Percentiles rank a stretch among this genome's conserved stretches.
These are phyloP conservation scores for Pseudopleuronectes americanus DNA, from an alignment of 2,797 vertebrate species.

Conservation along the genomic window DNA sequence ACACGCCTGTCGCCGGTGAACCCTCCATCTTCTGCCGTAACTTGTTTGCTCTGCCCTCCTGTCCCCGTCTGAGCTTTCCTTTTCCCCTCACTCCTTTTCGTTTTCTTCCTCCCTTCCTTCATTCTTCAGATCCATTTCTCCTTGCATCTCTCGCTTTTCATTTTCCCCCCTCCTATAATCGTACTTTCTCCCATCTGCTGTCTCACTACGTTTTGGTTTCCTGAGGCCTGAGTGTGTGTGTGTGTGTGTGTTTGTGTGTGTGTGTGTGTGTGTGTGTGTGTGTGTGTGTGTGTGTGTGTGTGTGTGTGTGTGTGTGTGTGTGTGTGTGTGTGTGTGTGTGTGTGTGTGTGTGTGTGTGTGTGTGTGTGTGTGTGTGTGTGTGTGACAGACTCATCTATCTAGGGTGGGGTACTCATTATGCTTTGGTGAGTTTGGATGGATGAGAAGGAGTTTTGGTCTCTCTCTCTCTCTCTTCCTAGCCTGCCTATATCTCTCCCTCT, in stretches of 20 bases:
- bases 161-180: slow-evolving; percentile 33
- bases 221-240: slow-evolving; percentile 7
- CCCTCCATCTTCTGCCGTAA: slow-evolving; percentile 2
- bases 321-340: not conserved
- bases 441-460: slow-evolving; percentile 41
- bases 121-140: slow-evolving; percentile 9
- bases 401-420: slow-evolving; percentile 49
- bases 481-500: not conserved
- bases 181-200: slow-evolving; percentile 49
- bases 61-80: slow-evolving; percentile 22
- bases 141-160: slow-evolving; percentile 17
- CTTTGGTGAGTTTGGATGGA: slow-evolving; percentile 50
- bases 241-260: not conserved
- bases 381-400: slow-evolving; percentile 45
- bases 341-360: not conserved
- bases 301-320: not conserved
- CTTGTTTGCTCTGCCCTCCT: not conserved
- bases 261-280: not conserved
- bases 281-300: not conserved
- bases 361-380: not conserved
- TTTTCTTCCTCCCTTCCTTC: slow-evolving; percentile 1
- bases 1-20: not conserved
- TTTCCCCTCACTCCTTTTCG: slow-evolving; percentile 11
- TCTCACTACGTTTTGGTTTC: slow-evolving; percentile 36
- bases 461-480: slow-evolving; percentile 3